Evolutionary conservation across 2,113 vertebrate species (phyloP).

Genomic region (Seriola rivoliana): DNA sequence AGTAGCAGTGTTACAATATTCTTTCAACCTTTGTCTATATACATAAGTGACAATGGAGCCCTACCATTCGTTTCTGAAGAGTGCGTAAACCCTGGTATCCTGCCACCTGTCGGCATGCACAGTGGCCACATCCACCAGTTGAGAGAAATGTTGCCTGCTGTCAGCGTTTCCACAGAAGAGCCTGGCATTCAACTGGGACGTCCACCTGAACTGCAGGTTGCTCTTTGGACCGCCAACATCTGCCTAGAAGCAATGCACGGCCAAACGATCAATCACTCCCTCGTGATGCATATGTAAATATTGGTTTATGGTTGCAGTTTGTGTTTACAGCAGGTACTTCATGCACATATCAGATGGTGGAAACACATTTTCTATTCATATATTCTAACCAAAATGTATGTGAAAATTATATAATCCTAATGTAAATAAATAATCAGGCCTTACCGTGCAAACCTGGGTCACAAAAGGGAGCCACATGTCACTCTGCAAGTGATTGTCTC

Average conservation of each 20-base stretch:
- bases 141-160: constrained; percentile 56
- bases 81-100: constrained; percentile 74
- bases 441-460: constrained; percentile 81
- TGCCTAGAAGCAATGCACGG: constrained; percentile 44
- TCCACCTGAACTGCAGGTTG: constrained; percentile 78
- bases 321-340: background rate
- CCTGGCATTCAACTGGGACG: constrained; percentile 77
- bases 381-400: background rate
- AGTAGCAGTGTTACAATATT: background rate
- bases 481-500: background rate
- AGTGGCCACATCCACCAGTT: constrained; percentile 74
- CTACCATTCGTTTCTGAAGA: constrained; percentile 85
- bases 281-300: background rate
- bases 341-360: background rate
- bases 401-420: background rate
- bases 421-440: background rate
- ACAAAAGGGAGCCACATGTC: constrained; percentile 76
- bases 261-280: background rate
- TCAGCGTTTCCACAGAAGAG: constrained; percentile 76
- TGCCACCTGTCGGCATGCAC: constrained; percentile 54
- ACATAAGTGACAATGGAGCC: background rate
- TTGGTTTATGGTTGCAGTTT: background rate
- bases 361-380: background rate
- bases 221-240: constrained; percentile 78
- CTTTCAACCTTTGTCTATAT: background rate